phyloP scores from a whole-genome alignment of 2,113 vertebrate genomes.

The Steatornis caripensis region DNA sequence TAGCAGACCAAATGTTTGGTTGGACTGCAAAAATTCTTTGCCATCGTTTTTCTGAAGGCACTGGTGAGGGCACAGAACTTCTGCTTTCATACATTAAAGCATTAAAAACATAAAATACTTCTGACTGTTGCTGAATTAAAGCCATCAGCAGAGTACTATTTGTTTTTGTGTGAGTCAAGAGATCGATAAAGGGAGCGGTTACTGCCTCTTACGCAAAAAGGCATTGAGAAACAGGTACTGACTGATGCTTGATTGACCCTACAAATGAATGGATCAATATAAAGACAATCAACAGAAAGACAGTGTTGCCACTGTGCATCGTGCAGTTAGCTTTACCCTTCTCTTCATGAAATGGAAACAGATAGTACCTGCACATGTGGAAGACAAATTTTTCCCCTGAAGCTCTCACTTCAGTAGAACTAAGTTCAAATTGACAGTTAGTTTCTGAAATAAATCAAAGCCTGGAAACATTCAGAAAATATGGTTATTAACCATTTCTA shows the following conservation, averaged over 20 bases:
- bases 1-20: background rate
- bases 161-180: background rate
- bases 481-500: background rate
- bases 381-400: background rate
- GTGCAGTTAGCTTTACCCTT: background rate
- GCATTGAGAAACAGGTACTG: background rate
- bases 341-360: background rate
- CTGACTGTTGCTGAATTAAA: background rate
- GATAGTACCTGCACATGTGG: background rate
- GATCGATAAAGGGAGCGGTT: background rate
- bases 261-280: background rate
- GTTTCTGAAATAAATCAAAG: background rate
- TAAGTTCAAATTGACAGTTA: background rate
- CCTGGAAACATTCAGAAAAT: background rate
- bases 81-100: background rate
- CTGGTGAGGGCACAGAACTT: background rate
- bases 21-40: background rate
- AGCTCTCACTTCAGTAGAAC: background rate
- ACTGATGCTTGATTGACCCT: background rate
- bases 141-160: background rate
- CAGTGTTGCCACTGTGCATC: too few relatives aligned
- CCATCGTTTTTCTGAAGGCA: background rate
- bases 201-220: background rate
- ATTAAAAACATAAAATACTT: background rate
- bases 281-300: background rate